Conservation (phyloP, 2,797 vertebrate genomes). For the Sebastes jordani region DNA sequence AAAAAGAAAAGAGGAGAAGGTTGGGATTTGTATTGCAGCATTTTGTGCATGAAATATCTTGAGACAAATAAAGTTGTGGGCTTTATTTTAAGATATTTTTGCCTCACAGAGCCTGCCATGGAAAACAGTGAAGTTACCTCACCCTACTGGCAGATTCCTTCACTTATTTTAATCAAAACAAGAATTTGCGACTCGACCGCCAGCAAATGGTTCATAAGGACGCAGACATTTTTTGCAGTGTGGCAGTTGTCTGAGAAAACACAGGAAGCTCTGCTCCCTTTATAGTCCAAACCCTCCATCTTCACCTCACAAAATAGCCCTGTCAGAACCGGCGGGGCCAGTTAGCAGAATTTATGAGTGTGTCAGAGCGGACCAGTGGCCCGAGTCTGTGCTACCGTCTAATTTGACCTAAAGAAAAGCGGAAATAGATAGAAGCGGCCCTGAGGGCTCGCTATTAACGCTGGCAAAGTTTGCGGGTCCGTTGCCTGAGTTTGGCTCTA, state of each 20-base stretch:
- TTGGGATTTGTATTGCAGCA: background rate
- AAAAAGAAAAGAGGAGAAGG: background rate
- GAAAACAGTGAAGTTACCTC: slow-evolving; percentile 19
- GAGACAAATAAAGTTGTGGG: background rate
- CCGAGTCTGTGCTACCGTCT: slow-evolving; percentile 60
- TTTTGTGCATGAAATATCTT: background rate
- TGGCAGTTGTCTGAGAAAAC: slow-evolving; percentile 57
- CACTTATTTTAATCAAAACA: slow-evolving; percentile 8
- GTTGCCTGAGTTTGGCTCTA: slow-evolving; percentile 13
- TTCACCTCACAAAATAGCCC: slow-evolving; percentile 67
- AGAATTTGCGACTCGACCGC: background rate
- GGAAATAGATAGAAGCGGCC: slow-evolving; percentile 61
- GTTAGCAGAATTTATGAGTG: slow-evolving; percentile 71
- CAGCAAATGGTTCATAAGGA: slow-evolving; percentile 2
- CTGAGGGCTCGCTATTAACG: slow-evolving; percentile 65
- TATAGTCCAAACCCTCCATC: slow-evolving; percentile 60
- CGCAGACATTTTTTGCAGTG: slow-evolving; percentile 44
- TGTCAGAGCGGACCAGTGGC: slow-evolving; percentile 62
- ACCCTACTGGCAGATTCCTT: background rate
- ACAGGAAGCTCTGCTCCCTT: slow-evolving; percentile 69
- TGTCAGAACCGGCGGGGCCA: slow-evolving; percentile 72
- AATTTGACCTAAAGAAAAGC: slow-evolving; percentile 79
- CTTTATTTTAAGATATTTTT: background rate
- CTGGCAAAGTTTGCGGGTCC: slow-evolving; percentile 38
- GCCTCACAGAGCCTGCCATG: background rate